A percentile compares a stretch with the other conserved stretches of the same genome.
Conservation (phyloP, 2,797 vertebrate species). For the Heterohyrax brucei region DNA sequence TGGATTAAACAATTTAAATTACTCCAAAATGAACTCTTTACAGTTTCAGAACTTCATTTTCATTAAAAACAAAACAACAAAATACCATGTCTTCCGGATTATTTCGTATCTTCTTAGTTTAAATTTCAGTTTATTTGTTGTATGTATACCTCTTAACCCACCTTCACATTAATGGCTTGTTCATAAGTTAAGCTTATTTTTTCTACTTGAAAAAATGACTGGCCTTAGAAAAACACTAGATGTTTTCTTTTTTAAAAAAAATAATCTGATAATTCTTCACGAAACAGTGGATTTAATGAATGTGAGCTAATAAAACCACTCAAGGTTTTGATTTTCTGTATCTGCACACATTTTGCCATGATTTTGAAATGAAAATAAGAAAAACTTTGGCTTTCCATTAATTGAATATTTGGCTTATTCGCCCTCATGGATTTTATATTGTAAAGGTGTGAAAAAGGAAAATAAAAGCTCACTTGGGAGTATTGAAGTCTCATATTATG, state of each 20-base stretch:
- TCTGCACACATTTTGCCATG: background rate
- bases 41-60: background rate
- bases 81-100: background rate
- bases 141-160: background rate
- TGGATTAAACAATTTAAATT: background rate
- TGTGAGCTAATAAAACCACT: background rate
- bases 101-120: background rate
- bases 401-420: background rate
- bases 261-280: background rate
- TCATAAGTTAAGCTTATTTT: background rate
- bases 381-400: background rate
- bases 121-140: background rate
- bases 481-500: background rate
- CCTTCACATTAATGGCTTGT: background rate
- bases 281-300: no score
- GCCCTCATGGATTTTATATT: background rate
- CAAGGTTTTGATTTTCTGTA: background rate
- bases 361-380: background rate
- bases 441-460: background rate
- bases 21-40: background rate
- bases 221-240: background rate
- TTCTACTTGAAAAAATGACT: background rate
- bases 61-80: background rate
- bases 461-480: background rate
- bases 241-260: background rate